A percentile compares a stretch with the other conserved stretches of the same genome.
These are phyloP conservation scores for Premnoplex brunnescens DNA, from an alignment of 2,797 vertebrate genomes.

Conservation along the genomic window DNA sequence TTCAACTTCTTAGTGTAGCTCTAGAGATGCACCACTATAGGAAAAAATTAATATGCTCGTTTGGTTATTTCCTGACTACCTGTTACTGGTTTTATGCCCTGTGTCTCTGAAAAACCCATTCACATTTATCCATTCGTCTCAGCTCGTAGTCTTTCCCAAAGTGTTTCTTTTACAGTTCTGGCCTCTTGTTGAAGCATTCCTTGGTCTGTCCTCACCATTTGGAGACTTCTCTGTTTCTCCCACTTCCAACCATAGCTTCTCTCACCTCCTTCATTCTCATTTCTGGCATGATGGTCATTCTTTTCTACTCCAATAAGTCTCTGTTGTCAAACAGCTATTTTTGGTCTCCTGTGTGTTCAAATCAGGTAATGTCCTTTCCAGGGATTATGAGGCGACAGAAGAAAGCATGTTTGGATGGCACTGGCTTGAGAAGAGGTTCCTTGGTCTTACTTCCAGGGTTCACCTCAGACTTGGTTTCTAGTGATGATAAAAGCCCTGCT, in stretches of 20 bases:
- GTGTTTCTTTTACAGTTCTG: neutral
- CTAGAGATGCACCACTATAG: neutral
- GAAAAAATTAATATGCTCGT: neutral
- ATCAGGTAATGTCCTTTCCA: neutral
- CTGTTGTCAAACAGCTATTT: neutral
- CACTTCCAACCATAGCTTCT: neutral
- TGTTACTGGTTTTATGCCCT: neutral
- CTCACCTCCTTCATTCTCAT: neutral
- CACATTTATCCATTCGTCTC: neutral
- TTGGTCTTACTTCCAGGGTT: neutral
- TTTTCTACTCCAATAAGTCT: neutral
- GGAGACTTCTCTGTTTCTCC: neutral
- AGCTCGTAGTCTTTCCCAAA: neutral
- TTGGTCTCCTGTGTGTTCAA: neutral
- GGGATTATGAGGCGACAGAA: neutral
- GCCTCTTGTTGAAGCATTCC: neutral
- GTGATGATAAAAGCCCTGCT: neutral
- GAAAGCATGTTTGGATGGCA: neutral
- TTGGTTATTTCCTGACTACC: accelerated
- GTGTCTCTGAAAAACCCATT: neutral
- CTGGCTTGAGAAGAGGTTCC: neutral
- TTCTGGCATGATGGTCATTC: neutral
- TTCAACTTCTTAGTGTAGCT: neutral
- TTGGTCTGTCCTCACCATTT: neutral
- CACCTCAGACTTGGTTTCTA: neutral